Percentiles rank a stretch among this genome's conserved stretches.
Evolutionary conservation across 2,113 vertebrate species (phyloP).

Genomic region (Rhinoderma darwinii): DNA sequence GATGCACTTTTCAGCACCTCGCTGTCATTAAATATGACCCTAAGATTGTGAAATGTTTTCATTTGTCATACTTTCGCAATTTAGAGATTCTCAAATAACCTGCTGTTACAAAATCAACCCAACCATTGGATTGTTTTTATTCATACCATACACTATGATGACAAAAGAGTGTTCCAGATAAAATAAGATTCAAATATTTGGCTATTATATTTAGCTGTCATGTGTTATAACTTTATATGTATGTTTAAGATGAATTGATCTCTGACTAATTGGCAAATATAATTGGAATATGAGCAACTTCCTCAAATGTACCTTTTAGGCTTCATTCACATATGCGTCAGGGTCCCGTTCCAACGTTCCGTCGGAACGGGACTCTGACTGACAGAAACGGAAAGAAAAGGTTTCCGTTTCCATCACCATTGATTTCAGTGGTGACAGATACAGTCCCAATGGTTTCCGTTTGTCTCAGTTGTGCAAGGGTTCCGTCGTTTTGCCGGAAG

Average conservation of each 20-base stretch:
- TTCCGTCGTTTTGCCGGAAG: no score
- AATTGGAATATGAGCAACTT: background rate
- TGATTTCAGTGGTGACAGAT: no score
- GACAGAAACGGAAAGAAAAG: no score
- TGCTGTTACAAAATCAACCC: background rate
- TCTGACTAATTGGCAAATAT: background rate
- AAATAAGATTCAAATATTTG: background rate
- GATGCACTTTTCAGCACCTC: background rate
- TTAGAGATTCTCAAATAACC: background rate
- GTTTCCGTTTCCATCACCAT: no score
- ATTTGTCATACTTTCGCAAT: constrained; percentile 1
- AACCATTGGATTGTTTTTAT: background rate
- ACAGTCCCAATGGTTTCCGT: no score
- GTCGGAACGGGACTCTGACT: no score
- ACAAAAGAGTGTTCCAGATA: background rate
- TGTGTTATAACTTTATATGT: background rate
- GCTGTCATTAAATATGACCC: constrained; percentile 18
- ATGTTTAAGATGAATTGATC: background rate
- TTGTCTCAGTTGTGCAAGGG: no score
- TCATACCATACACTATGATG: background rate
- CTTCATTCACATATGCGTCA: no score
- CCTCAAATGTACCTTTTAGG: background rate
- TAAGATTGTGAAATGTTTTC: background rate
- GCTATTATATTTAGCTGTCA: background rate
- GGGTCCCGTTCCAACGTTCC: no score